Percentiles rank a stretch among this genome's conserved stretches.
Conservation (phyloP, 2,888 invertebrate genomes). For the Apodemia duryi region DNA sequence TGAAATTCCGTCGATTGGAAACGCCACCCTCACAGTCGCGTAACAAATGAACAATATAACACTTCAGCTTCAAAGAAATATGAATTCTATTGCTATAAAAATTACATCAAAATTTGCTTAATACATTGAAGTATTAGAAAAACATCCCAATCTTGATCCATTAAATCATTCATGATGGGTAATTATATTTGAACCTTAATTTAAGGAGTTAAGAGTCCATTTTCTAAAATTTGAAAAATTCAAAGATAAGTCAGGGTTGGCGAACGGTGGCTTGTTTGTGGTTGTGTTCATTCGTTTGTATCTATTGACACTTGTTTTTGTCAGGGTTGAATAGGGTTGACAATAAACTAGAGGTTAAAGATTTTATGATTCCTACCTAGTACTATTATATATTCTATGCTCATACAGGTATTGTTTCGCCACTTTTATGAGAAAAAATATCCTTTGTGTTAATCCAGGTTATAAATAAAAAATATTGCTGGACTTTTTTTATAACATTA, state of each 20-base stretch:
- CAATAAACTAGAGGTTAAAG: not conserved
- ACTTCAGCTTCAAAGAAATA: conserved; percentile 36
- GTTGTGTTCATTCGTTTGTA: conserved; percentile 41
- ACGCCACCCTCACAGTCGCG: conserved; percentile 43
- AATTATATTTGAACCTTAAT: conserved; percentile 13
- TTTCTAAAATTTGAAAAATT: not conserved
- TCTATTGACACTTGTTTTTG: conserved; percentile 38
- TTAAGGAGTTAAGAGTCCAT: not conserved
- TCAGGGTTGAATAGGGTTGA: not conserved
- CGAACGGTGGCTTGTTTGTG: conserved; percentile 29
- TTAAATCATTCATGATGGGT: conserved; percentile 13
- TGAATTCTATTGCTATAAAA: conserved; percentile 30
- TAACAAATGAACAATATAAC: conserved; percentile 48
- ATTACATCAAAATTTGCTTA: conserved; percentile 21
- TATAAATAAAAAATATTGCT: no score
- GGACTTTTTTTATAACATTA: no score
- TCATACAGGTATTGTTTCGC: no score
- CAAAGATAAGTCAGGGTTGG: conserved; percentile 32
- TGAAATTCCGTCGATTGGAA: conserved; percentile 52
- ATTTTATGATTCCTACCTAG: no score
- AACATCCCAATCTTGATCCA: conserved; percentile 24
- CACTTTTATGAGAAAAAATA: no score
- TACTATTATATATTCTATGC: no score
- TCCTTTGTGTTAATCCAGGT: no score
- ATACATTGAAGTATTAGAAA: conserved; percentile 21